Percentiles rank a stretch among this genome's conserved stretches.
Evolutionary conservation across 2,113 vertebrate genomes (phyloP).

Genomic region (Andinoacara biseriatus): DNA sequence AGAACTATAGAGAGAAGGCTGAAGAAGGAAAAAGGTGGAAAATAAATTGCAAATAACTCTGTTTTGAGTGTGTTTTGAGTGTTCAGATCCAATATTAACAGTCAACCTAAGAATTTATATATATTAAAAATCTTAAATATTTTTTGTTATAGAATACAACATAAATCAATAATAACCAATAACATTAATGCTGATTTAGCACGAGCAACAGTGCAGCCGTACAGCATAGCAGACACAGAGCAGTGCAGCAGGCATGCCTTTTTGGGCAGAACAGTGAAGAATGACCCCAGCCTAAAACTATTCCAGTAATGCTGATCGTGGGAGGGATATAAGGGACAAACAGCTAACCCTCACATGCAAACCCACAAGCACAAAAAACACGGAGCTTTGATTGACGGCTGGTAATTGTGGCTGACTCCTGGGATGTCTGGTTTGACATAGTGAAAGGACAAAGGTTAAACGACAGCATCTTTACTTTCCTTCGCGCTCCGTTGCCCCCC

Average conservation of each 20-base stretch:
- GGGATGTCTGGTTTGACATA: constrained; percentile 20
- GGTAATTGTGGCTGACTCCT: constrained; percentile 40
- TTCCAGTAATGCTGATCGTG: constrained; percentile 67
- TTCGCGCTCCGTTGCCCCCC: background rate
- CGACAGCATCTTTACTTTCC: constrained; percentile 24
- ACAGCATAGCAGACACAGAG: background rate
- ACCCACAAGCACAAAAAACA: constrained; percentile 11
- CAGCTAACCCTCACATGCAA: constrained; percentile 20
- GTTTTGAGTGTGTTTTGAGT: background rate
- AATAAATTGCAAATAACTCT: background rate
- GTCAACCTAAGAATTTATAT: background rate
- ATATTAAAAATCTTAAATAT: background rate
- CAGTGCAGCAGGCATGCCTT: constrained; percentile 48
- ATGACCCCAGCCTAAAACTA: constrained; percentile 69
- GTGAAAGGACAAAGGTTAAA: constrained; percentile 49
- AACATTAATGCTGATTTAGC: constrained; percentile 21
- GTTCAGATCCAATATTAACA: constrained; percentile 3
- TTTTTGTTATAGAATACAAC: background rate
- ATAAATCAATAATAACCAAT: background rate
- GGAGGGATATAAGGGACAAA: constrained; percentile 50
- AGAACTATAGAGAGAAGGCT: background rate
- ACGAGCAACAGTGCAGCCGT: background rate
- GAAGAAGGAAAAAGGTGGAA: constrained; percentile 57
- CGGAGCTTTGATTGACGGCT: constrained; percentile 39
- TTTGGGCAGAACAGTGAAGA: constrained; percentile 62